Conservation (phyloP, 2,888 invertebrate species). For the Antheraea assamensis region DNA sequence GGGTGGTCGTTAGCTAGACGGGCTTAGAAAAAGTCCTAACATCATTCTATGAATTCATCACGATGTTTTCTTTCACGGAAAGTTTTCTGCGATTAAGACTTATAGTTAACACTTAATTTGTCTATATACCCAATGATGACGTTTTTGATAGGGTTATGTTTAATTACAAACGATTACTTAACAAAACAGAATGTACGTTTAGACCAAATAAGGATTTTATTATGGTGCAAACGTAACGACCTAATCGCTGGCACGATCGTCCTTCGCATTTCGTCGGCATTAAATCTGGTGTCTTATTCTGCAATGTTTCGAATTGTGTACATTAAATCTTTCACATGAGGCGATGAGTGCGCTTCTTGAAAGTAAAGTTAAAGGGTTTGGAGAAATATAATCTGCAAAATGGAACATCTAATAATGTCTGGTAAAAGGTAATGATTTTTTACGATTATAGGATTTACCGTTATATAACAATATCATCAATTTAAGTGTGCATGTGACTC, state of each 20-base stretch:
- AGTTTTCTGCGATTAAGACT: no score
- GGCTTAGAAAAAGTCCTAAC: no score
- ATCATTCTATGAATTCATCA: no score
- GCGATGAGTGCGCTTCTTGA: neutral
- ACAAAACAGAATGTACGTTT: constrained; percentile 23
- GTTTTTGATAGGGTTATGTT: neutral
- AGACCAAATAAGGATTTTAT: constrained; percentile 46
- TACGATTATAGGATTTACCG: neutral
- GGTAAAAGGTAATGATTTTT: no score
- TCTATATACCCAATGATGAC: neutral
- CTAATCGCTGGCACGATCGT: constrained; percentile 24
- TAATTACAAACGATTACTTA: constrained; percentile 17
- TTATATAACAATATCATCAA: neutral
- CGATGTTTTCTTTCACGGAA: no score
- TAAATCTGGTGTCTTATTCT: constrained; percentile 27
- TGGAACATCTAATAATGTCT: no score
- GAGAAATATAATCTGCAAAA: neutral
- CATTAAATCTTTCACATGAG: neutral
- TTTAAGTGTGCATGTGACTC: neutral
- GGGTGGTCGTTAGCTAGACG: no score
- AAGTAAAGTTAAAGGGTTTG: neutral
- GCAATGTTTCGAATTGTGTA: neutral
- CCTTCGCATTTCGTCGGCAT: constrained; percentile 41
- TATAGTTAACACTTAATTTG: neutral
- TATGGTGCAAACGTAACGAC: constrained; percentile 32